These are phyloP conservation scores for Dicentrarchus labrax DNA, from an alignment of 2,113 vertebrate genomes.

Conservation along the genomic window DNA sequence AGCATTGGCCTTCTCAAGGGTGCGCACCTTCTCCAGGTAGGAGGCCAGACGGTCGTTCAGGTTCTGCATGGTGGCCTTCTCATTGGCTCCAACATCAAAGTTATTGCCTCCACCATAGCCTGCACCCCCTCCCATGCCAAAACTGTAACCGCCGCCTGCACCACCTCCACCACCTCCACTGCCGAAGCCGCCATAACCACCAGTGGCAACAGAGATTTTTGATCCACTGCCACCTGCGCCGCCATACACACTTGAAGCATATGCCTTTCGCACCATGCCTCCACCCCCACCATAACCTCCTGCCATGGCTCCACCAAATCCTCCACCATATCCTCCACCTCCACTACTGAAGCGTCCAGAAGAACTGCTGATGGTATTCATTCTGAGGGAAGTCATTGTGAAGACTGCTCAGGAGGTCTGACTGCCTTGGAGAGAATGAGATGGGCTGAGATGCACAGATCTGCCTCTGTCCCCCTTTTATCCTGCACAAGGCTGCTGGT, in stretches of 20 bases:
- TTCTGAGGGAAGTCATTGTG: conserved; percentile 12
- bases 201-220: conserved; percentile 65
- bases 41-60: conserved; percentile 91
- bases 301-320: not conserved
- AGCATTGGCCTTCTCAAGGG: conserved; percentile 87
- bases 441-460: conserved; percentile 59
- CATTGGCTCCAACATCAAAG: conserved; percentile 78
- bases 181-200: rapidly evolving
- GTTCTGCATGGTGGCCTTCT: conserved; percentile 95
- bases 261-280: not conserved
- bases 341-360: conserved; percentile 20
- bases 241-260: conserved; percentile 66
- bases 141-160: not conserved
- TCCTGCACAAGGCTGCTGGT: conserved; percentile 48
- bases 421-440: conserved; percentile 54
- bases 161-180: not conserved
- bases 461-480: conserved; percentile 70
- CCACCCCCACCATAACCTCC: not conserved
- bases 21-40: conserved; percentile 92
- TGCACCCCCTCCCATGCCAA: not conserved
- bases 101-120: conserved; percentile 8
- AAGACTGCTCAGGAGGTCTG: conserved; percentile 53
- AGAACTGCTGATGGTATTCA: not conserved
- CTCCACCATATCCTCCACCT: rapidly evolving
- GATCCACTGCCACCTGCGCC: conserved; percentile 63